Evolutionary conservation across 2,797 vertebrate genomes (phyloP), one percentile per base, ranked within the genome.

Genomic region (Leptodactylus fallax): DNA sequence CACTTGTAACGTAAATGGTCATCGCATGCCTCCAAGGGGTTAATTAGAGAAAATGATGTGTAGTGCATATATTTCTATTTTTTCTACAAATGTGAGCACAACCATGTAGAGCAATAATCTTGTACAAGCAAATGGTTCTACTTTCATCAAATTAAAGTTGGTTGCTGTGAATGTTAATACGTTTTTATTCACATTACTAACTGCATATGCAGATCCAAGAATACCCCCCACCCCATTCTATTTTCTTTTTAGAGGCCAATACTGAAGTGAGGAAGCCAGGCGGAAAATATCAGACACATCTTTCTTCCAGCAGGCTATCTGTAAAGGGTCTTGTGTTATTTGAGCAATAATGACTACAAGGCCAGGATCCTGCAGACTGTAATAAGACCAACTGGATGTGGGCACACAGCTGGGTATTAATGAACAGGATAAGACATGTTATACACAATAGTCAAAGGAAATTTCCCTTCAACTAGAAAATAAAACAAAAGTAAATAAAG

Each of bases 321-420:
- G 45, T 16, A 55, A 72, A 19, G 36, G 45, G 13, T 60, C 53
- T 63, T 76, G 69, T 81, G 80, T 78, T 83, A 83, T 83, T 25
- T 79, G 71, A 83, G 86, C 23, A 78, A 45, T 83, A 87, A 69
- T 83, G 69, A 79, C 80, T 23, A 17, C 74, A 83, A 51, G 60
- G 72, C 86, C 81, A 87, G 60, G 60, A 83, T 78, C 60, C 71
- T 83, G 58, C 61, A 49, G 86, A 23, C 27, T 87, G 55, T 69
- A 60, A 81, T 87, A 87, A 81, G 78, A 69, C 36, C 12, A 13
- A 27, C 65, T 58, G 36, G 36, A 81, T 51, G 56, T 87, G 47
- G 56, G 61, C 53, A 25, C 67, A 74, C 79, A 74, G 86, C 67
- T 81, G 86, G 86, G 45, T 25, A 82, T 81, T 87, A 87, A 87